Evolutionary conservation across 2,888 invertebrate species (phyloP).

Genomic region (Lepeophtheirus nordmannii): DNA sequence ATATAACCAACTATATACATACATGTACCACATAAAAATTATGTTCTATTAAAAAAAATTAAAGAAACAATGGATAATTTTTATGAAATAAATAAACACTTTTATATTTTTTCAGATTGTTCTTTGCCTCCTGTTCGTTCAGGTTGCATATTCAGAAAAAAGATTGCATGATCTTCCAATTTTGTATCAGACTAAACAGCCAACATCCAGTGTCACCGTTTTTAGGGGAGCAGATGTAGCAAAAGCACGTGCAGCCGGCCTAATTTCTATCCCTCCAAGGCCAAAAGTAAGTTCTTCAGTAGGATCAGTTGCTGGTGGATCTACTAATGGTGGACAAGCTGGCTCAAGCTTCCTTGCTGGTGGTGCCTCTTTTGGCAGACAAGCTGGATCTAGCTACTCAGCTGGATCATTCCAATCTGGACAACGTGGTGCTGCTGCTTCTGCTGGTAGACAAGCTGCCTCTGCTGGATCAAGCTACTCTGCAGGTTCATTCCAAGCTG

Average conservation of each 20-base stretch:
- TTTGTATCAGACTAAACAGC: background rate
- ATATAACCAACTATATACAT: no score
- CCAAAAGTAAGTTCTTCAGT: background rate
- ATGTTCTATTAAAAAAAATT: no score
- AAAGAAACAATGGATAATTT: no score
- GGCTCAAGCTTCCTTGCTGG: background rate
- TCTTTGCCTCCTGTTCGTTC: background rate
- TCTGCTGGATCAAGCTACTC: constrained; percentile 2
- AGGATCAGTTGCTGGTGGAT: background rate
- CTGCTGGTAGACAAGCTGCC: background rate
- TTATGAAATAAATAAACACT: no score
- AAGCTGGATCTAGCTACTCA: background rate
- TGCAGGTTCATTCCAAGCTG: no score
- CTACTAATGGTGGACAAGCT: background rate
- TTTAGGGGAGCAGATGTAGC: background rate
- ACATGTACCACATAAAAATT: no score
- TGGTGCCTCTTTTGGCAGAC: background rate
- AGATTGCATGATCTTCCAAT: background rate
- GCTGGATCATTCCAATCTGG: background rate
- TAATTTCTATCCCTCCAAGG: background rate
- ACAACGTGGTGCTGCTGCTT: background rate
- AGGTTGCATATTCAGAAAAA: background rate
- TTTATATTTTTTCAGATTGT: background rate
- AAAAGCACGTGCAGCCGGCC: background rate
- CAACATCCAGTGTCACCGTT: background rate